phyloP scores from a whole-genome alignment of 2,888 invertebrate genomes.

The Emmelina monodactyla region DNA sequence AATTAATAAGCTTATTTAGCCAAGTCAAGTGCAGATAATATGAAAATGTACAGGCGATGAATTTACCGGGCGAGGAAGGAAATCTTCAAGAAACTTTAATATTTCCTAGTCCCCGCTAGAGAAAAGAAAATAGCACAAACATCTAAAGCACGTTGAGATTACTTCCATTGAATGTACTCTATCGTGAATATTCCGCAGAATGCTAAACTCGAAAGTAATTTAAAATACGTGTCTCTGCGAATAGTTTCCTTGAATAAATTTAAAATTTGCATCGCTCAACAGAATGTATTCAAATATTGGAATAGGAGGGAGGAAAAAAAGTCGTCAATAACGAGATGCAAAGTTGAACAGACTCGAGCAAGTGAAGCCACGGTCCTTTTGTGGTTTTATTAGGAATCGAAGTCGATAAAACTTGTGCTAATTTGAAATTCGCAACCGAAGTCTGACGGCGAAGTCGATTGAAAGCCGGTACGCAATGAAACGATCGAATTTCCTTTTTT shows the following conservation, averaged over 20 bases:
- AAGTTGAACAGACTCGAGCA: neutral
- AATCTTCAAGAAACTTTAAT: neutral
- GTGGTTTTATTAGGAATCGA: slow-evolving; percentile 10
- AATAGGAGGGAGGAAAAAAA: no score
- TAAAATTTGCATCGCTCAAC: no score
- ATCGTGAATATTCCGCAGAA: slow-evolving; percentile 1
- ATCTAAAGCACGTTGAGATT: neutral
- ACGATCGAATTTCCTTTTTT: no score
- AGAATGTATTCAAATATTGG: no score
- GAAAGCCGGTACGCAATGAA: neutral
- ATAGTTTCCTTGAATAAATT: no score
- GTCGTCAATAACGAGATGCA: no score
- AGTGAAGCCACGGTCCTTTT: slow-evolving; percentile 5
- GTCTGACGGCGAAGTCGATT: slow-evolving; percentile 29
- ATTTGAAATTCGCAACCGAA: slow-evolving; percentile 21
- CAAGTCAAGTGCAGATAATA: neutral
- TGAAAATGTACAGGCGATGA: neutral
- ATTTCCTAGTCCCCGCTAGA: neutral
- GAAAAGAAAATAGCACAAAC: neutral
- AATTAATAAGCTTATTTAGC: no score
- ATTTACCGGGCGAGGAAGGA: neutral
- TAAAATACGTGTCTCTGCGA: neutral
- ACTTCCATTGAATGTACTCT: neutral
- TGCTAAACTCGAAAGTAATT: slow-evolving; percentile 3
- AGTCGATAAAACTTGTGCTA: slow-evolving; percentile 1